phyloP scores from a whole-genome alignment of 2,888 invertebrate genomes.

The Melanchra persicariae region DNA sequence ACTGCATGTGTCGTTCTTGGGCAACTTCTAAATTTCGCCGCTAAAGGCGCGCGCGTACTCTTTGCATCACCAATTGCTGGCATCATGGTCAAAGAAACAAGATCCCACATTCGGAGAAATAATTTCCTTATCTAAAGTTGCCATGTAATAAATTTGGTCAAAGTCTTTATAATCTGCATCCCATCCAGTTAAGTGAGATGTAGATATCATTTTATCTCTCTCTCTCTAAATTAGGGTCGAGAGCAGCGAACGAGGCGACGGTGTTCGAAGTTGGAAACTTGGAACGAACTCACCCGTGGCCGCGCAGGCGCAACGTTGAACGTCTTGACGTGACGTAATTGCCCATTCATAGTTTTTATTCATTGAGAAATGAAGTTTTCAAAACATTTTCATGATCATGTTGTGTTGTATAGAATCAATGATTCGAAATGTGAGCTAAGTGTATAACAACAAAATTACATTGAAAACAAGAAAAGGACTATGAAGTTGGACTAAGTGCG shows the following conservation, averaged over 20 bases:
- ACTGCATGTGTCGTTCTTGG: too few relatives aligned
- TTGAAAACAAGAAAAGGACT: conserved; percentile 62
- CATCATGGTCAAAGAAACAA: too few relatives aligned
- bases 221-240: conserved; percentile 37
- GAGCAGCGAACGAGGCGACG: conserved; percentile 33
- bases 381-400: conserved; percentile 82
- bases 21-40: too few relatives aligned
- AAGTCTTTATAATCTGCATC: conserved; percentile 5
- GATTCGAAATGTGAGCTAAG: conserved; percentile 63
- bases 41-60: too few relatives aligned
- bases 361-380: conserved; percentile 83
- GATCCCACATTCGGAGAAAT: too few relatives aligned
- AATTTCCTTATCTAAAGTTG: not conserved
- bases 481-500: conserved; percentile 77
- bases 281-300: conserved; percentile 68
- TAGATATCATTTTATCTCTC: conserved; percentile 39
- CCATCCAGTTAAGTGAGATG: conserved; percentile 1
- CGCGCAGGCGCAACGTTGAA: conserved; percentile 86
- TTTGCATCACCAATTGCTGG: too few relatives aligned
- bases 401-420: conserved; percentile 68
- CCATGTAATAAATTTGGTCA: conserved; percentile 4
- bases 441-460: conserved; percentile 48
- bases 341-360: conserved; percentile 90
- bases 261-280: conserved; percentile 60
- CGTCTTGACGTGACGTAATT: conserved; percentile 89